Conservation (phyloP, 2,888 invertebrate genomes). For the Chelonus formosanus region DNA sequence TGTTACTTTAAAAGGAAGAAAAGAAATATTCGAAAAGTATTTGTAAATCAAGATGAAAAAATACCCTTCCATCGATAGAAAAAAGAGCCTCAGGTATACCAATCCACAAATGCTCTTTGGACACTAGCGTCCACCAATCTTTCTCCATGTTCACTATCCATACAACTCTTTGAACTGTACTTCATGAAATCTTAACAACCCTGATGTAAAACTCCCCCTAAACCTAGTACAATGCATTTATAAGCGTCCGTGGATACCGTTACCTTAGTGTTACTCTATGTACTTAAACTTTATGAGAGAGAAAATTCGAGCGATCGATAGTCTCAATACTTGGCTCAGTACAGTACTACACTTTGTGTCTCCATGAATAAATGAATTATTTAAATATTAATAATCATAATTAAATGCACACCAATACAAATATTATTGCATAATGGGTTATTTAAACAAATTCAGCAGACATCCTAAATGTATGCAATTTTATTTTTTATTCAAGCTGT, state of each 20-base stretch:
- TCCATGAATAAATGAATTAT: too few species aligned
- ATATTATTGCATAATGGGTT: too few species aligned
- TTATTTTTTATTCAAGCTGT: too few species aligned
- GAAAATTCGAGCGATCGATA: constrained; percentile 19
- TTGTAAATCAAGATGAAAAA: constrained; percentile 44
- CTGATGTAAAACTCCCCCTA: constrained; percentile 2
- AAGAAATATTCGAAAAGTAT: not conserved
- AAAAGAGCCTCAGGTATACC: constrained; percentile 70
- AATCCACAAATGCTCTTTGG: constrained; percentile 48
- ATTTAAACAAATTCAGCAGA: too few species aligned
- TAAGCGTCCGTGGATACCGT: constrained; percentile 55
- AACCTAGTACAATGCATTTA: constrained; percentile 41
- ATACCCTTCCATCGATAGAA: constrained; percentile 71
- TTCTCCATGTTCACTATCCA: constrained; percentile 51
- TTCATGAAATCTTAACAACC: constrained; percentile 19
- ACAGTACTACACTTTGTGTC: too few species aligned
- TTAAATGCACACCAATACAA: too few species aligned
- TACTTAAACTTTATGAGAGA: constrained; percentile 15
- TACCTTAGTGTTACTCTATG: constrained; percentile 48
- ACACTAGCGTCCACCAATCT: constrained; percentile 60
- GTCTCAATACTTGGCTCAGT: too few species aligned
- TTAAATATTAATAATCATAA: too few species aligned
- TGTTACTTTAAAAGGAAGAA: not conserved
- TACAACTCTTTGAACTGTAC: constrained; percentile 25
- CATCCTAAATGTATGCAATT: too few species aligned